Evolutionary conservation across 2,888 invertebrate species (phyloP).

Genomic region (Acleris laterana): DNA sequence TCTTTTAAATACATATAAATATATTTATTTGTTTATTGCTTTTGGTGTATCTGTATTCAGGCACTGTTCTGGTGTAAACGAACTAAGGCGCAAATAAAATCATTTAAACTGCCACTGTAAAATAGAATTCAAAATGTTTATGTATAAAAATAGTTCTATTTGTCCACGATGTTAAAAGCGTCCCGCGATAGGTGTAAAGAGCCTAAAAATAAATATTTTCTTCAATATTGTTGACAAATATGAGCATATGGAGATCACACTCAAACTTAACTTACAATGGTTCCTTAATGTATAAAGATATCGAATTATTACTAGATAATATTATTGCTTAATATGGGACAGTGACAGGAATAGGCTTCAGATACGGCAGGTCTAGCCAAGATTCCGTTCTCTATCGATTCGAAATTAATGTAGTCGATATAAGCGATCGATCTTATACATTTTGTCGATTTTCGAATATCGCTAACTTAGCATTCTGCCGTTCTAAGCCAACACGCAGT

Average conservation of each 20-base stretch:
- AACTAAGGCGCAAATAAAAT: neutral
- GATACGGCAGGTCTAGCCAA: too few relatives aligned
- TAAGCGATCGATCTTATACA: too few relatives aligned
- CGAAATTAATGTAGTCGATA: too few relatives aligned
- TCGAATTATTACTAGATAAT: neutral
- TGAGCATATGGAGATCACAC: slow-evolving; percentile 19
- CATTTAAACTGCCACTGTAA: neutral
- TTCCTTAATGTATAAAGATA: neutral
- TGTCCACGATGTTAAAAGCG: slow-evolving; percentile 8
- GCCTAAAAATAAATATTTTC: slow-evolving; percentile 29
- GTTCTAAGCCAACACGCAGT: too few relatives aligned
- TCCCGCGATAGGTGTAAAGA: slow-evolving; percentile 29
- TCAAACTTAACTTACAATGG: neutral
- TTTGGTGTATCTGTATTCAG: too few relatives aligned
- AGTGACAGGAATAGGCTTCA: too few relatives aligned
- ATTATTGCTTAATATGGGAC: neutral
- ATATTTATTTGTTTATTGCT: too few relatives aligned
- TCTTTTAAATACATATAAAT: too few relatives aligned
- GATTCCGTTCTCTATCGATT: too few relatives aligned
- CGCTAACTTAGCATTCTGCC: too few relatives aligned
- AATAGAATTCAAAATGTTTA: slow-evolving; percentile 13
- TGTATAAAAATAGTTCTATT: slow-evolving; percentile 18
- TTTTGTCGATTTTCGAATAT: too few relatives aligned
- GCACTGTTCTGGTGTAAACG: too few relatives aligned
- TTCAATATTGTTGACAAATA: slow-evolving; percentile 11